Conservation (phyloP, 2,113 vertebrate species). For the Thamnaconus septentrionalis region DNA sequence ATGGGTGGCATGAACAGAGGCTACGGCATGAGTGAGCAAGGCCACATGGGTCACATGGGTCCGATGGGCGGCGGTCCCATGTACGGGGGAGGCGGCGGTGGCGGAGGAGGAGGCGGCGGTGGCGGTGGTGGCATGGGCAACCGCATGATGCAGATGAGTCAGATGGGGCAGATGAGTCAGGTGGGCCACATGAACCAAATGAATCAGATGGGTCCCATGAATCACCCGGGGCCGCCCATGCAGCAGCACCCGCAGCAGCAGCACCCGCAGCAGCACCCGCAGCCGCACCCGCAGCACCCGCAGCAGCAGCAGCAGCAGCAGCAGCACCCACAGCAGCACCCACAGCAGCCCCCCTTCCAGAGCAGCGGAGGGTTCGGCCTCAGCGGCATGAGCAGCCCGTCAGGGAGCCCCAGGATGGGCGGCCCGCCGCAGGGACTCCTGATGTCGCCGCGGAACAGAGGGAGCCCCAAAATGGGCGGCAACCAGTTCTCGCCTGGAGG, state of each 20-base stretch:
- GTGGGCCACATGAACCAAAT: constrained; percentile 68
- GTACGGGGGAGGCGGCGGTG: constrained; percentile 64
- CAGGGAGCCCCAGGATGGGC: constrained; percentile 87
- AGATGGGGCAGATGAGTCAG: constrained; percentile 61
- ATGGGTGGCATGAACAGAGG: constrained; percentile 73
- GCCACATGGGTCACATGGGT: constrained; percentile 75
- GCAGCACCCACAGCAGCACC: constrained; percentile 68
- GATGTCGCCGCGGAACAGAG: constrained; percentile 89
- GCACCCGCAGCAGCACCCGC: constrained; percentile 78
- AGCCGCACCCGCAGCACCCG: constrained; percentile 80
- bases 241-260: constrained; percentile 67
- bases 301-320: constrained; percentile 78
- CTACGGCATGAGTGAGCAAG: constrained; percentile 74
- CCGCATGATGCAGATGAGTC: constrained; percentile 73
- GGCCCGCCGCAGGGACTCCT: constrained; percentile 87
- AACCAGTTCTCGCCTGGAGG: constrained; percentile 96
- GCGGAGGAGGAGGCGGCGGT: constrained; percentile 43
- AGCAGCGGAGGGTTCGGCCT: constrained; percentile 81
- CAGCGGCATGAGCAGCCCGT: constrained; percentile 86
- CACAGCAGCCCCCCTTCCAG: constrained; percentile 86
- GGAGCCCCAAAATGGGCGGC: constrained; percentile 93
- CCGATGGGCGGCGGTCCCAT: constrained; percentile 63
- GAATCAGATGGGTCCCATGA: constrained; percentile 71
- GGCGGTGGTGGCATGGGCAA: constrained; percentile 61
- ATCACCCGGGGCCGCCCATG: constrained; percentile 69